Evolutionary conservation across 2,888 invertebrate genomes (phyloP).

Genomic region (Ectropis crepuscularia): DNA sequence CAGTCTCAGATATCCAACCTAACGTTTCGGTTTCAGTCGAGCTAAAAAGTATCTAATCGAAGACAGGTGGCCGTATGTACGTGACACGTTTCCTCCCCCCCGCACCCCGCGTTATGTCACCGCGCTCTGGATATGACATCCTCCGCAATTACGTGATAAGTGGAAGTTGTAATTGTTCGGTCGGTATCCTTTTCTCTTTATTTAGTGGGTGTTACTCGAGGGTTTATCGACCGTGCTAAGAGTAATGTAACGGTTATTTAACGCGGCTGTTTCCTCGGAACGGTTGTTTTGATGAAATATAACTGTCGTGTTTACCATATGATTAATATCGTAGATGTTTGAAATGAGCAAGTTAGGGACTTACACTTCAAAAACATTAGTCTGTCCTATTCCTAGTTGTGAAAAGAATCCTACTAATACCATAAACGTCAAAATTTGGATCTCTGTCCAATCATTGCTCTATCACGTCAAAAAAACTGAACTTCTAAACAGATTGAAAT

Average conservation of each 20-base stretch:
- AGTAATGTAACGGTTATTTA: conserved; percentile 23
- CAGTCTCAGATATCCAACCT: too few relatives aligned
- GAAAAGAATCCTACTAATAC: too few relatives aligned
- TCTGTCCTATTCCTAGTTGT: too few relatives aligned
- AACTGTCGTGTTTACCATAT: background rate
- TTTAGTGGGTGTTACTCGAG: conserved; percentile 20
- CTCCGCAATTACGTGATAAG: conserved; percentile 27
- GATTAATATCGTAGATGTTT: conserved; percentile 3
- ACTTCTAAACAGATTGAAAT: background rate
- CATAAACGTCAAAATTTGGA: too few relatives aligned
- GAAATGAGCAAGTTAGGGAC: too few relatives aligned
- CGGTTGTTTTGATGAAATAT: conserved; percentile 7
- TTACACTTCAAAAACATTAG: too few relatives aligned
- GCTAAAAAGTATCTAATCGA: background rate
- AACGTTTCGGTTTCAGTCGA: too few relatives aligned
- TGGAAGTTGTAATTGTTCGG: conserved; percentile 28
- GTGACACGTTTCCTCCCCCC: background rate
- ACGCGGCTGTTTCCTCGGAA: conserved; percentile 4
- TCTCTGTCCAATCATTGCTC: too few relatives aligned
- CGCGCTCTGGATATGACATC: conserved; percentile 31
- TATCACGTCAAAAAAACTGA: background rate
- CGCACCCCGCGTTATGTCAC: conserved; percentile 17
- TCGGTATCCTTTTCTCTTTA: conserved; percentile 23
- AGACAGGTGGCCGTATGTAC: background rate
- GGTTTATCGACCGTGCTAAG: conserved; percentile 27